A percentile compares a stretch with the other conserved stretches of the same genome.
Conservation (phyloP, 2,113 vertebrate genomes). For the Sisor rabdophorus region DNA sequence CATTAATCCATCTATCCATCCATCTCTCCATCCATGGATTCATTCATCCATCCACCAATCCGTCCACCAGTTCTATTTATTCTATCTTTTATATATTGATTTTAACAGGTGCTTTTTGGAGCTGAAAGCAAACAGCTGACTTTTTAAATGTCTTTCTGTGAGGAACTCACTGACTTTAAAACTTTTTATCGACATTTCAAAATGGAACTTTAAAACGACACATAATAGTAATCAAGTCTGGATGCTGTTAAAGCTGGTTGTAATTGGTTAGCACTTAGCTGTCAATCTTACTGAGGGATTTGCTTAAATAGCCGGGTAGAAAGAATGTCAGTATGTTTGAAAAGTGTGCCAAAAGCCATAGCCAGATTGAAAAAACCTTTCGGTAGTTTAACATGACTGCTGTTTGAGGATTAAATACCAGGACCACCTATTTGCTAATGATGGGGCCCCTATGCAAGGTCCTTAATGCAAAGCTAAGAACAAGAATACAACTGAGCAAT, state of each 20-base stretch:
- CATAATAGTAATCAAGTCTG: background rate
- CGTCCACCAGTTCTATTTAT: no score
- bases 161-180: background rate
- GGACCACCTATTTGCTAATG: no score
- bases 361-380: background rate
- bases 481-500: no score
- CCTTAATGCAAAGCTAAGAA: no score
- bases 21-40: no score
- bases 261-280: background rate
- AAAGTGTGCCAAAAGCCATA: background rate
- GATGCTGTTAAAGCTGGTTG: background rate
- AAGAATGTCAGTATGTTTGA: background rate
- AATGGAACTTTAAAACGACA: background rate
- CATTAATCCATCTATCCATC: no score
- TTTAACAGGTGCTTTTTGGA: background rate
- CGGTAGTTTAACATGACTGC: no score
- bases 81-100: background rate
- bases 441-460: no score
- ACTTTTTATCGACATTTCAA: no score
- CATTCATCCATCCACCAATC: no score
- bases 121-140: background rate
- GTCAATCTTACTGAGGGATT: background rate
- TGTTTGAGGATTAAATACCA: no score
- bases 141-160: background rate
- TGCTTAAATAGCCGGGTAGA: background rate